Evolutionary conservation across 2,113 vertebrate genomes (phyloP).

Genomic region (Corapipo altera): DNA sequence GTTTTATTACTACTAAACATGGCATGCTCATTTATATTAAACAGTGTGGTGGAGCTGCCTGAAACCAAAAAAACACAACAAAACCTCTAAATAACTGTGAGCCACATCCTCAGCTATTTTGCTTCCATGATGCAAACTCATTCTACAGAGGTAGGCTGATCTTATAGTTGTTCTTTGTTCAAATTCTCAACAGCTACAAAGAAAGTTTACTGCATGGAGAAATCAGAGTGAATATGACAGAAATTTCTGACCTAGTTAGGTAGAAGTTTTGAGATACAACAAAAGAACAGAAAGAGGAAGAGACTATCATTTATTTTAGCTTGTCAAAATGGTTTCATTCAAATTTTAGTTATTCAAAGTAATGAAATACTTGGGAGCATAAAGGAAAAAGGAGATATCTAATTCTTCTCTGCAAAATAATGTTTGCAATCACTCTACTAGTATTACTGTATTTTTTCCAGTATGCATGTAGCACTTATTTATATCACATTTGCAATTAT

Average conservation of each 20-base stretch:
- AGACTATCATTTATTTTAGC: not conserved
- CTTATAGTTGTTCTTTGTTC: not conserved
- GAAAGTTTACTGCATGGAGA: not conserved
- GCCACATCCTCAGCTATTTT: not conserved
- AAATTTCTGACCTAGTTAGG: not conserved
- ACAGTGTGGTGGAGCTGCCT: not conserved
- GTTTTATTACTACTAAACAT: conserved; percentile 14
- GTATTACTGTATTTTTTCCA: not conserved
- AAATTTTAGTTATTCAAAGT: not conserved
- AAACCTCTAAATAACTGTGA: not conserved
- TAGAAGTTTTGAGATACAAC: not conserved
- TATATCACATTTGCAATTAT: not conserved
- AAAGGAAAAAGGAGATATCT: not conserved
- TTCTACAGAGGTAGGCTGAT: not conserved
- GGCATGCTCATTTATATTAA: not conserved
- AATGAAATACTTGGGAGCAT: not conserved
- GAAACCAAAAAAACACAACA: not conserved
- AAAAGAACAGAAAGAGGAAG: not conserved
- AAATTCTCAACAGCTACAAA: not conserved
- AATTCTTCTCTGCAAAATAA: not conserved
- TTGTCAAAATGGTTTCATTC: not conserved
- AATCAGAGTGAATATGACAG: not conserved
- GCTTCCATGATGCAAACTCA: not conserved
- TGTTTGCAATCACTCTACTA: not conserved
- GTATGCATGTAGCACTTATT: not conserved